A percentile compares a stretch with the other conserved stretches of the same genome.
Conservation (phyloP, 2,797 vertebrate species). For the Argentina silus region DNA sequence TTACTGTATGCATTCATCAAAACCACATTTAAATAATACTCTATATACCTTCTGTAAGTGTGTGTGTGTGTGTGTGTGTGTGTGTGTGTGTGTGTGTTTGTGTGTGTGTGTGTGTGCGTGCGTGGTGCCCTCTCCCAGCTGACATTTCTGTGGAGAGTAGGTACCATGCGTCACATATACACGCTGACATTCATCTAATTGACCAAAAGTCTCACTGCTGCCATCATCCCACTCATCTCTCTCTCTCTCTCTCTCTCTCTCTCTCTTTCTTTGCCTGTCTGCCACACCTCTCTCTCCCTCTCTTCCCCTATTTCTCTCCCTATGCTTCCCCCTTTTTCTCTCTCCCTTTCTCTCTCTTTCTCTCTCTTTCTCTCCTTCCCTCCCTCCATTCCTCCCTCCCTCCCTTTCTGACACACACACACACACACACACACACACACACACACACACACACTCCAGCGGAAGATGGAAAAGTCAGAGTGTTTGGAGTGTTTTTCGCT, state of each 20-base stretch:
- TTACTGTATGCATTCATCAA: too few relatives aligned
- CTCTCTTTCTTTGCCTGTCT: background rate
- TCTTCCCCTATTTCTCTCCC: background rate
- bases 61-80: background rate
- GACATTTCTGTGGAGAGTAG: constrained; percentile 63
- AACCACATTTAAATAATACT: too few relatives aligned
- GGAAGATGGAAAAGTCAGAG: background rate
- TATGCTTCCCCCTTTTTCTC: background rate
- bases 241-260: background rate
- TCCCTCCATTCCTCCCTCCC: background rate
- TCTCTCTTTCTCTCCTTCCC: too few relatives aligned
- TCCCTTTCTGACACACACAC: too few relatives aligned
- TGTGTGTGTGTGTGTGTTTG: constrained; percentile 17
- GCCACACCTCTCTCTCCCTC: too few relatives aligned
- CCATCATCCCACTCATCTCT: too few relatives aligned
- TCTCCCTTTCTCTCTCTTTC: background rate
- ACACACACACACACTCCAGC: background rate
- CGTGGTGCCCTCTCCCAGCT: constrained; percentile 50
- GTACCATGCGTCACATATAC: constrained; percentile 28
- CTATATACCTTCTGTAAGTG: background rate
- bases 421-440: too few relatives aligned
- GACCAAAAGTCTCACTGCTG: too few relatives aligned
- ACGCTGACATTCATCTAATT: constrained; percentile 73
- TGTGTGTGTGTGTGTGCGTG: background rate
- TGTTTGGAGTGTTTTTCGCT: too few relatives aligned